Conservation (phyloP, 2,797 vertebrate genomes). For the Clarias platycephalus region DNA sequence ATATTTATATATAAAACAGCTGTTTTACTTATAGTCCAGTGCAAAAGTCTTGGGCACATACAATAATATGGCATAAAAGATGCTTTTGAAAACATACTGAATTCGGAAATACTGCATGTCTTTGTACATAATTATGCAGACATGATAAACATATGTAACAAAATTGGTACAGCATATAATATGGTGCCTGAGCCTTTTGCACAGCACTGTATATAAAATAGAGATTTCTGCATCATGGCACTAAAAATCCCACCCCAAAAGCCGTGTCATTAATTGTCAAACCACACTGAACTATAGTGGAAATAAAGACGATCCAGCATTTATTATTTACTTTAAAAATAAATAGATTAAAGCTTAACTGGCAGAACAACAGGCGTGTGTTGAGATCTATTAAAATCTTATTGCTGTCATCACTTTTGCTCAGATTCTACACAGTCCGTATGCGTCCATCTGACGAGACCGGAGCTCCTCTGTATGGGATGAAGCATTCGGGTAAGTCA, state of each 20-base stretch:
- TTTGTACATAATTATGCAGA: too few species aligned
- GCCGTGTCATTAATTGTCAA: conserved; percentile 23
- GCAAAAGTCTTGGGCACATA: too few species aligned
- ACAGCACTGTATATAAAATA: conserved; percentile 26
- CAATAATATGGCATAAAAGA: too few species aligned
- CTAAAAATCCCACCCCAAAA: conserved; percentile 26
- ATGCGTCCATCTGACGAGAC: too few species aligned
- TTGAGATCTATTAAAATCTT: not conserved
- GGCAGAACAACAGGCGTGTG: not conserved
- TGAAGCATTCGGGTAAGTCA: not conserved
- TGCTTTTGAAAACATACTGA: too few species aligned
- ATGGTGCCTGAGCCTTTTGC: too few species aligned
- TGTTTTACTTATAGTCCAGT: too few species aligned
- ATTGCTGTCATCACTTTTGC: not conserved
- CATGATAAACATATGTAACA: too few species aligned
- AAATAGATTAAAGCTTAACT: not conserved
- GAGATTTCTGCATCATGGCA: not conserved
- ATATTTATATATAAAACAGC: too few species aligned
- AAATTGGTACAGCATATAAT: too few species aligned
- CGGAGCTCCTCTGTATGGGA: not conserved
- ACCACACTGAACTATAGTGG: not conserved
- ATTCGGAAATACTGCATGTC: too few species aligned
- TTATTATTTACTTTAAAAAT: not conserved
- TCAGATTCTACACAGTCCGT: not conserved
- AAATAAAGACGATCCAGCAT: not conserved